A percentile compares a stretch with the other conserved stretches of the same genome.
phyloP scores from a whole-genome alignment of 1,140 invertebrate species.

The Heliconius eleuchia region DNA sequence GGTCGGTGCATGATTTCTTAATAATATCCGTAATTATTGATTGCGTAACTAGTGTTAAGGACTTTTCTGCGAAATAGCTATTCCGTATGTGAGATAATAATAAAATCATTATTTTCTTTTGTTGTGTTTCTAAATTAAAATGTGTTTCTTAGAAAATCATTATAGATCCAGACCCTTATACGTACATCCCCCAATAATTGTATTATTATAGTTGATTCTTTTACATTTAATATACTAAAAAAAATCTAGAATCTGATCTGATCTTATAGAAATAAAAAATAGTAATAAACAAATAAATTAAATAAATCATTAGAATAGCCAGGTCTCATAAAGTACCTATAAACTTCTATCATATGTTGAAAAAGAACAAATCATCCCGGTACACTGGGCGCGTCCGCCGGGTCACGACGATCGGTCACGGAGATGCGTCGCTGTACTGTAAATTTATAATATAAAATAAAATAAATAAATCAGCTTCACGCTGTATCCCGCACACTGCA shows the following conservation, averaged over 20 bases:
- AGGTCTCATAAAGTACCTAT: not conserved
- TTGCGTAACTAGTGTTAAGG: constrained; percentile 33
- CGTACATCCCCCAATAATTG: no score
- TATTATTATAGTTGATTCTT: no score
- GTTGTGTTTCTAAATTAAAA: not conserved
- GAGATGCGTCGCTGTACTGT: not conserved
- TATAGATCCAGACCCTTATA: no score
- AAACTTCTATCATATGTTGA: not conserved
- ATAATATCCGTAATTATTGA: constrained; percentile 40
- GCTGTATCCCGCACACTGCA: no score
- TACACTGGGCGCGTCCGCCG: not conserved
- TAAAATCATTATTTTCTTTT: constrained; percentile 21
- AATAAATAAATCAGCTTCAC: no score
- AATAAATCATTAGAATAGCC: not conserved
- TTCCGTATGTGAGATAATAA: constrained; percentile 25
- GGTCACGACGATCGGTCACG: constrained; percentile 12
- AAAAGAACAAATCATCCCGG: not conserved
- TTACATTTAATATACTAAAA: no score
- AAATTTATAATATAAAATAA: not conserved
- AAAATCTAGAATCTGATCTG: not conserved
- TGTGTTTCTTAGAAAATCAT: no score
- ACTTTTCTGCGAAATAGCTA: constrained; percentile 31
- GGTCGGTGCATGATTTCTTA: constrained; percentile 33
- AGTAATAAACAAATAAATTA: not conserved
- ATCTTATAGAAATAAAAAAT: not conserved